phyloP scores from a whole-genome alignment of 1,140 invertebrate genomes.

The Diploscapter pachys region DNA sequence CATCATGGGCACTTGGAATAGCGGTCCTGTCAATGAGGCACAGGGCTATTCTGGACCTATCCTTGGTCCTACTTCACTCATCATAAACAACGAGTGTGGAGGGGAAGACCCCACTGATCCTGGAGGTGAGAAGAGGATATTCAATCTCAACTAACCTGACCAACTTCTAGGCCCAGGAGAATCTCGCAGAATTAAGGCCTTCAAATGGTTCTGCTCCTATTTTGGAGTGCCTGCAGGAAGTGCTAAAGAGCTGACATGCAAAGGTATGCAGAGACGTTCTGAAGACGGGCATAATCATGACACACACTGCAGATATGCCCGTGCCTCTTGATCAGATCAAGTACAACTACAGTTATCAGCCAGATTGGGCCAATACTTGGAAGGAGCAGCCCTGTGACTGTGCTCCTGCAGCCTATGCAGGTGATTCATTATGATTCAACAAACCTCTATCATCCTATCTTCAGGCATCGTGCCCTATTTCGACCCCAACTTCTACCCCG shows the following conservation, averaged over 20 bases:
- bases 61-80: conserved; percentile 53
- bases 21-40: conserved; percentile 42
- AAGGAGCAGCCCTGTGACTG: conserved; percentile 33
- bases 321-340: conserved; percentile 23
- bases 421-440: not conserved
- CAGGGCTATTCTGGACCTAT: conserved; percentile 53
- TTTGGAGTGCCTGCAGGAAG: conserved; percentile 46
- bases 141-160: too few species aligned
- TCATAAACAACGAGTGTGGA: conserved; percentile 56
- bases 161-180: conserved; percentile 38
- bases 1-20: conserved; percentile 52
- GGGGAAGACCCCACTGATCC: conserved; percentile 47
- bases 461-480: conserved; percentile 38
- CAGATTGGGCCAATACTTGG: conserved; percentile 33
- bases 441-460: not conserved
- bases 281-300: not conserved
- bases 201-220: conserved; percentile 56
- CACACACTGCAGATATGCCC: conserved; percentile 18
- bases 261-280: conserved; percentile 29
- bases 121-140: conserved; percentile 22
- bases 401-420: conserved; percentile 33
- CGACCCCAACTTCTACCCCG: conserved; percentile 40
- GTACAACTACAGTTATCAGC: conserved; percentile 31
- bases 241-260: conserved; percentile 45
- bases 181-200: conserved; percentile 51